These are phyloP conservation scores for Prostheceraeus crozeri DNA, from an alignment of 2,888 invertebrate species.

Conservation along the genomic window DNA sequence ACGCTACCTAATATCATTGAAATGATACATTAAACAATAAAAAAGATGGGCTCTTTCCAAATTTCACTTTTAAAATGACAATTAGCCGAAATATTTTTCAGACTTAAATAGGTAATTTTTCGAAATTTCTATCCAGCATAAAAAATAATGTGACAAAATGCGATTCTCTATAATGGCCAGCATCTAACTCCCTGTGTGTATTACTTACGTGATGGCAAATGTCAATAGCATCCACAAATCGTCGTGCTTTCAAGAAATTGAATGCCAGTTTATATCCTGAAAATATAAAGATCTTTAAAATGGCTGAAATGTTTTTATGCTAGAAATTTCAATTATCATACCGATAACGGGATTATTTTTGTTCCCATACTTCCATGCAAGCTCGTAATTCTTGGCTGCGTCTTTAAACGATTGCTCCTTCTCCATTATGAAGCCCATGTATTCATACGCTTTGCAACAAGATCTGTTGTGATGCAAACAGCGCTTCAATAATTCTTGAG, in stretches of 20 bases:
- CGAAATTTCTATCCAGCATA: too few species aligned
- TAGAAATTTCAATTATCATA: constrained; percentile 46
- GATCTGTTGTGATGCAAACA: constrained; percentile 62
- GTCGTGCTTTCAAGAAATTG: constrained; percentile 78
- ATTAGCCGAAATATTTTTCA: too few species aligned
- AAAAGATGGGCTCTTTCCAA: too few species aligned
- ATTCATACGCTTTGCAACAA: constrained; percentile 81
- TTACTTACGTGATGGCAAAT: constrained; percentile 67
- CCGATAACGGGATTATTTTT: constrained; percentile 73
- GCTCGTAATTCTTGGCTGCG: constrained; percentile 72
- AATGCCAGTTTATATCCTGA: constrained; percentile 80
- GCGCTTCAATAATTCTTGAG: constrained; percentile 67
- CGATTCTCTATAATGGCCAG: too few species aligned
- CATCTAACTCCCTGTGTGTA: too few species aligned
- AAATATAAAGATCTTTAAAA: constrained; percentile 32
- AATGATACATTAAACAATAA: too few species aligned
- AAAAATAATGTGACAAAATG: too few species aligned
- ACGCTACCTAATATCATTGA: too few species aligned
- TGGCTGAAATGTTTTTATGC: background rate
- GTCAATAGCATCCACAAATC: constrained; percentile 81
- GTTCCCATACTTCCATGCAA: constrained; percentile 77
- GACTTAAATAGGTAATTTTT: too few species aligned
- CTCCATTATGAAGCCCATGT: constrained; percentile 74
- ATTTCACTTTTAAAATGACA: too few species aligned
- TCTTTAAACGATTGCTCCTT: constrained; percentile 82